Conservation (phyloP, 2,797 vertebrate genomes). For the Sebastes baramenuke region DNA sequence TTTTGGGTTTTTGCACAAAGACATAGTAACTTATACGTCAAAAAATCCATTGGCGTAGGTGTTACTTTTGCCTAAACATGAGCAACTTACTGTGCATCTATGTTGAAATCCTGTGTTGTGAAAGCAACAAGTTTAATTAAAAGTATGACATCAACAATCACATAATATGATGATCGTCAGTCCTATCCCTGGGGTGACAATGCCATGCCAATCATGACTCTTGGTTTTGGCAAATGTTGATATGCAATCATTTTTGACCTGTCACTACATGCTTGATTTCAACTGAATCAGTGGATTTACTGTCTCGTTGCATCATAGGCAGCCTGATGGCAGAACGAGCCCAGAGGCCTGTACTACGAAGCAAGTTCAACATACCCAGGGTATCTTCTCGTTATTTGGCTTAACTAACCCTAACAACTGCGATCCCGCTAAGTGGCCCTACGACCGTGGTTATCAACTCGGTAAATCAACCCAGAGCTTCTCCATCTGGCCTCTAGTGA, state of each 20-base stretch:
- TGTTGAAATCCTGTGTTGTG: conserved; percentile 9
- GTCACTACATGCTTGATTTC: conserved; percentile 43
- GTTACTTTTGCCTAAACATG: background rate
- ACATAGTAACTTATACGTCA: conserved; percentile 2
- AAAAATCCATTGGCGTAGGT: conserved; percentile 4
- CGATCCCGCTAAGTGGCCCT: no score
- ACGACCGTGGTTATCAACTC: no score
- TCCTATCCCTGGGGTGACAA: background rate
- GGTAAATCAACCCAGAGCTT: no score
- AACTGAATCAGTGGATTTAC: conserved; percentile 30
- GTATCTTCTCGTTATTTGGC: no score
- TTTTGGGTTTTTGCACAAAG: conserved; percentile 19
- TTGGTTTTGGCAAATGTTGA: conserved; percentile 21
- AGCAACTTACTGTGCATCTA: background rate
- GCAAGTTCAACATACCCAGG: no score
- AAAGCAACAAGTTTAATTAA: conserved; percentile 10
- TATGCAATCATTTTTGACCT: conserved; percentile 26
- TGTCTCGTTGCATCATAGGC: background rate
- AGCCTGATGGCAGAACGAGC: background rate
- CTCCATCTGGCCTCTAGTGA: background rate
- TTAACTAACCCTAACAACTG: no score
- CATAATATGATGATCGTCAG: conserved; percentile 21
- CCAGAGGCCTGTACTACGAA: background rate
- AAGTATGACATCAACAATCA: conserved; percentile 14
- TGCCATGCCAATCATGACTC: conserved; percentile 28